Conservation (phyloP, 2,797 vertebrate genomes). For the Apodemus agrarius region DNA sequence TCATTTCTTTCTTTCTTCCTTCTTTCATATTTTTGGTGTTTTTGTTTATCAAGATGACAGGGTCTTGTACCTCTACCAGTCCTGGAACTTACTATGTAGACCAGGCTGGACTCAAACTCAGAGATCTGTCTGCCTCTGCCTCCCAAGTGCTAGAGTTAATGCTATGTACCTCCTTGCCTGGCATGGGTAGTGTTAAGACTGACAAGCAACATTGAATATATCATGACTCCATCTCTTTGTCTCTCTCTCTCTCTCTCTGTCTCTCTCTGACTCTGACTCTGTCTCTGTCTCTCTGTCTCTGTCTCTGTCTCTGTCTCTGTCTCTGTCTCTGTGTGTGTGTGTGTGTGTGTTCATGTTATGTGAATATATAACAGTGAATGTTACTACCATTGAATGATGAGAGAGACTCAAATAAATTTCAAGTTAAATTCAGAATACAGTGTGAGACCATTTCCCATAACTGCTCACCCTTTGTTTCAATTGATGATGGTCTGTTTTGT, state of each 20-base stretch:
- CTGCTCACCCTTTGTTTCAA: neutral
- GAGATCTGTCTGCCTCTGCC: neutral
- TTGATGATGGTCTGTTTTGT: neutral
- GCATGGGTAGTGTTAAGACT: neutral
- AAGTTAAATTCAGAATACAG: slow-evolving; percentile 39
- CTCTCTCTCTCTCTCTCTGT: neutral
- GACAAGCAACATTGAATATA: neutral
- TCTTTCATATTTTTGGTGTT: neutral
- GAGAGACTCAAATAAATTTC: slow-evolving; percentile 19
- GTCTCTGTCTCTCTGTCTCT: neutral
- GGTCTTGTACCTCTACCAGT: neutral
- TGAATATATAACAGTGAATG: neutral
- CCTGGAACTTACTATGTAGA: neutral
- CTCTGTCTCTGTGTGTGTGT: neutral
- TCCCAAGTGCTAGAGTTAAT: neutral
- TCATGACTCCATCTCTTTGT: neutral
- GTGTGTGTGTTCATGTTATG: neutral
- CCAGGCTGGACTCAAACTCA: too few relatives aligned
- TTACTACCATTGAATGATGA: neutral
- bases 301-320: too few relatives aligned
- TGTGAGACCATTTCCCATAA: slow-evolving; percentile 7
- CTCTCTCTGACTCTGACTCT: too few relatives aligned
- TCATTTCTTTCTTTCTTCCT: neutral
- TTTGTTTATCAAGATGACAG: neutral
- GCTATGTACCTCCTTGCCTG: neutral